A percentile compares a stretch with the other conserved stretches of the same genome.
phyloP scores from a whole-genome alignment of 1,140 invertebrate genomes.

The Diabrotica virgifera region DNA sequence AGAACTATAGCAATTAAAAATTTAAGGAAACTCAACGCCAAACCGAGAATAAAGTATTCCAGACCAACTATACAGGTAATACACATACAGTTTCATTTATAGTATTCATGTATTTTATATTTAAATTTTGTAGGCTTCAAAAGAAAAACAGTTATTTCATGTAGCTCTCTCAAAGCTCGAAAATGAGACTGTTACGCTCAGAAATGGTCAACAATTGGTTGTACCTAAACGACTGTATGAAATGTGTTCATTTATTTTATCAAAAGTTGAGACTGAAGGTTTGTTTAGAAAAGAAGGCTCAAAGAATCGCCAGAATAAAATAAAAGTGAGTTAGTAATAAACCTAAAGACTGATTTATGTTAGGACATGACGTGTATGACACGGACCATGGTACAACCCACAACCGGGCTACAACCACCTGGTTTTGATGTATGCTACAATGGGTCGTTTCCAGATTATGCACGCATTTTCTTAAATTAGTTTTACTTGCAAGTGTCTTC shows the following conservation, averaged over 20 bases:
- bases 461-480: too few species aligned
- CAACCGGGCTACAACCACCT: too few species aligned
- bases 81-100: conserved; percentile 17
- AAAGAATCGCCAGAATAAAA: conserved; percentile 72
- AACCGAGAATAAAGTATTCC: conserved; percentile 62
- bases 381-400: too few species aligned
- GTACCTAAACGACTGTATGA: conserved; percentile 75
- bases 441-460: too few species aligned
- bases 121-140: conserved; percentile 36
- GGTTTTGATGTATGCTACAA: too few species aligned
- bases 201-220: conserved; percentile 57
- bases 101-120: neutral
- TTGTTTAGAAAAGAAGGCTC: conserved; percentile 84
- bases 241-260: conserved; percentile 64
- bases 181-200: conserved; percentile 59
- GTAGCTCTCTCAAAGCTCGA: conserved; percentile 58
- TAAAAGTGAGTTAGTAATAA: conserved; percentile 58
- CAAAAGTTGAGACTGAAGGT: conserved; percentile 70
- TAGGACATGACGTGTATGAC: neutral
- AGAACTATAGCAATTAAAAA: conserved; percentile 58
- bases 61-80: conserved; percentile 54
- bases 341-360: neutral
- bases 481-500: too few species aligned
- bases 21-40: conserved; percentile 60
- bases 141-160: conserved; percentile 59